Base-by-base conservation (phyloP, 2,797 vertebrate genomes). In the Cossypha heuglini region DNA sequence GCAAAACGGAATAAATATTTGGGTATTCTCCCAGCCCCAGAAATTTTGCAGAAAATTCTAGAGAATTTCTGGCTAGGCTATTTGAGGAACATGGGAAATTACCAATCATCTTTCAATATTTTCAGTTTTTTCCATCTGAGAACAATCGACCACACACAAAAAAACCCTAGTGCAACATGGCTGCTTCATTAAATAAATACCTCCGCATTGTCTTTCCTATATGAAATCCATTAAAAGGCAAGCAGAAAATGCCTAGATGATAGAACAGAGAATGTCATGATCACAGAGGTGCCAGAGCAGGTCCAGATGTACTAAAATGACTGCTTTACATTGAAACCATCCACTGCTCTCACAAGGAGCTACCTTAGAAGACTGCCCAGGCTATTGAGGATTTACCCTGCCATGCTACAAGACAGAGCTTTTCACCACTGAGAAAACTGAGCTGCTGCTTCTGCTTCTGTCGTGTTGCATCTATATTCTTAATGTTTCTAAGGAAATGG, bases 21-120 rank as follows among this genome's bases (percentile, higher is more conserved):
- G 13, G 43, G 19, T 28, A 26, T 28, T 72, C 26, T 64, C 38
- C 35, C 18, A 84, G 38, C 8, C 55, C 19, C 13, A 81, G 55
- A 63, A 88, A 81, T 81, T 85, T 79, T 88, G 22, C 51, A 88
- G 55, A 85, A 93, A 86, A 61, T 86, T 88, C n/a, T 73, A n/a
- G 31, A 84, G 45, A 76, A 6, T 82, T 84, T 85, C 29, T 87
- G n/a, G 4, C 18, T 61, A 25, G 2, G 1, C 16, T 71, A 19
- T 94, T 94, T 94, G 78, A 80, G 64, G 68, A 87, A 91, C 78
- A 49, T 3, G n/a, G 42, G 81, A 83, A 94, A 92, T 63, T 55
- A 82, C 59, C 40, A 63, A 63, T 67, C 21, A 25, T 52, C 26
- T 68, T 62, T 69, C 9, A 62, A 12, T 63, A 57, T 87, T 85